Evolutionary conservation across 2,113 vertebrate genomes (phyloP).

Genomic region (Zeus faber): DNA sequence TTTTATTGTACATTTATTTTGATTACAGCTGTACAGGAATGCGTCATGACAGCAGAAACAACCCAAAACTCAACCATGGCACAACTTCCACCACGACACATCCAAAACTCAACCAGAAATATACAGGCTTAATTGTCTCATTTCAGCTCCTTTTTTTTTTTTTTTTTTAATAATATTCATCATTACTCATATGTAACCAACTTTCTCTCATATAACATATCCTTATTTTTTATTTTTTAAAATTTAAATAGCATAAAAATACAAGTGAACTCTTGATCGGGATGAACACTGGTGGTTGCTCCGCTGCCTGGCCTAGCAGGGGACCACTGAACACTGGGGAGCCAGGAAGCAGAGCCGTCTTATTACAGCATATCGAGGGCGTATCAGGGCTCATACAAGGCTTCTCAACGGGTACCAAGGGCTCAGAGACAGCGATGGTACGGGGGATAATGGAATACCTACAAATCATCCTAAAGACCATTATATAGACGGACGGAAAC

Average conservation of each 20-base stretch:
- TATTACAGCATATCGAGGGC: constrained; percentile 32
- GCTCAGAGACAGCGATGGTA: constrained; percentile 22
- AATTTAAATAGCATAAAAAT: constrained; percentile 73
- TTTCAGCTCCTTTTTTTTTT: constrained; percentile 40
- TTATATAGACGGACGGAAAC: constrained; percentile 16
- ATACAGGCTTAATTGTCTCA: constrained; percentile 55
- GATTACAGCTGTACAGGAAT: constrained; percentile 71
- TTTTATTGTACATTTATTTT: constrained; percentile 69
- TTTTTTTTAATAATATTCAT: constrained; percentile 41
- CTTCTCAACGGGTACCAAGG: constrained; percentile 35
- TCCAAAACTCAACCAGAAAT: constrained; percentile 60
- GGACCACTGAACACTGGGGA: constrained; percentile 38
- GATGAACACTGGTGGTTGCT: constrained; percentile 49
- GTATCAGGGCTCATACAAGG: constrained; percentile 27
- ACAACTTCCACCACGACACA: constrained; percentile 67
- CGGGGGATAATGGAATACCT: constrained; percentile 27
- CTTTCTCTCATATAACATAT: constrained; percentile 64
- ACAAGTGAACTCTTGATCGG: constrained; percentile 62
- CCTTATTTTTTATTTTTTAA: too few relatives aligned
- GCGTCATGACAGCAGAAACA: constrained; percentile 70
- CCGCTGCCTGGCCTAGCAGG: constrained; percentile 46
- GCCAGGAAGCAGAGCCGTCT: constrained; percentile 34
- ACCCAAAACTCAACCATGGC: constrained; percentile 59
- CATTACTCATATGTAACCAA: constrained; percentile 62
- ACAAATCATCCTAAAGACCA: constrained; percentile 48